Evolutionary conservation across 1,140 invertebrate species (phyloP), one percentile per base, ranked within the genome.

Genomic region (Drosophila repleta): DNA sequence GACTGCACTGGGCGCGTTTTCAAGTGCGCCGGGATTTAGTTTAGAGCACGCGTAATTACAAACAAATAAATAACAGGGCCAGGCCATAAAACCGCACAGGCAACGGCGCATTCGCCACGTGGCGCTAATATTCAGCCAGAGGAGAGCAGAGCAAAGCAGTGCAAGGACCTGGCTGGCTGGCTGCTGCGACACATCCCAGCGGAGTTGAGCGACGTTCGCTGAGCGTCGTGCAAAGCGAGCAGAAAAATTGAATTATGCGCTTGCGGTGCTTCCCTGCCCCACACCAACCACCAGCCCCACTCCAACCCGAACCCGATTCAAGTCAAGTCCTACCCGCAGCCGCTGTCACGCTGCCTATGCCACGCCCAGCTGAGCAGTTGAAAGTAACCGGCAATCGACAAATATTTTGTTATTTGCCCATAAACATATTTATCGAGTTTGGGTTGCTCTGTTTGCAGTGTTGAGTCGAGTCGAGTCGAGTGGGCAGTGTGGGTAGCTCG

Each of bases 191-290:
- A 63, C 35, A 65, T 90, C 90, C 90, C 90, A 77, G 52, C 10
- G 90, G 90, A 90, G 26, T 74, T 71, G 73, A 77, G 53, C 79
- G 85, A 29, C 85, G 80, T 84, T 82, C 82, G 64, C 49, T 61
- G 73, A 70, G 74, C 84, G 85, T 72, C 69, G 80, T 79, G 89
- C 76, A 90, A 90, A 90, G 89, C 85, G 85, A 90, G 84, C 82
- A 90, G 81, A 90, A 90, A 90, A 90, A 90, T 90, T 90, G 90
- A 90, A 90, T 90, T 90, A 90, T 89, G 81, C 84, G 78, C 89
- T 85, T 84, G 89, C 82, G 84, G 84, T 83, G 83, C 83, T 87
- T 87, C 82, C 43, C 53, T 29, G 24, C 46, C 20, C n/a, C 37
- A 10, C 8, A 1, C 20, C 24, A 21, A 8, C 29, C 51, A 2